These are phyloP conservation scores for Rhamphomyia laevipes DNA, from an alignment of 2,888 invertebrate species.

Conservation along the genomic window DNA sequence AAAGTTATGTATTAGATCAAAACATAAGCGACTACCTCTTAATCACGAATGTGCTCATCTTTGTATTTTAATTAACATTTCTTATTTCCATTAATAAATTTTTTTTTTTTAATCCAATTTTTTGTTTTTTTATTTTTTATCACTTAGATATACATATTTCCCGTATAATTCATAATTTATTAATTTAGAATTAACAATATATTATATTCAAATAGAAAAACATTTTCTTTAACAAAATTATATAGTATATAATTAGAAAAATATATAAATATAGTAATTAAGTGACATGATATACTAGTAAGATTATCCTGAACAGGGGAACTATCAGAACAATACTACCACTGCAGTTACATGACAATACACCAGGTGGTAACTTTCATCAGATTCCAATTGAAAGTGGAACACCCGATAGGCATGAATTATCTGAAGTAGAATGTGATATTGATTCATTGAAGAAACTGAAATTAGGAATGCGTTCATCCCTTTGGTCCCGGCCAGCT, in stretches of 20 bases:
- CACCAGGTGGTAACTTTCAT: conserved; percentile 26
- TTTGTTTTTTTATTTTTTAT: no score
- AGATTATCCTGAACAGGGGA: conserved; percentile 27
- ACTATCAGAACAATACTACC: conserved; percentile 52
- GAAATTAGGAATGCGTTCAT: conserved; percentile 55
- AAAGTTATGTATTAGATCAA: neutral
- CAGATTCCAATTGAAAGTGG: conserved; percentile 23
- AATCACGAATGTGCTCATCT: no score
- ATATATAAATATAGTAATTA: conserved; percentile 13
- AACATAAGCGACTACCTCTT: conserved; percentile 26
- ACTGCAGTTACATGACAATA: conserved; percentile 42
- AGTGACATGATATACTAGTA: conserved; percentile 14
- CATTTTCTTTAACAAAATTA: conserved; percentile 1
- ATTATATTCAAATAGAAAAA: no score
- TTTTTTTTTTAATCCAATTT: no score
- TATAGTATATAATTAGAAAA: conserved; percentile 10
- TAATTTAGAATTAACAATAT: no score
- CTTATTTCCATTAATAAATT: conserved; percentile 18
- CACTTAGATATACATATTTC: no score
- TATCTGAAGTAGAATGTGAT: conserved; percentile 61
- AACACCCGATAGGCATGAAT: conserved; percentile 42
- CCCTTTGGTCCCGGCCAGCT: conserved; percentile 55
- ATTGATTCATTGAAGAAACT: conserved; percentile 62
- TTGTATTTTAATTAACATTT: no score
- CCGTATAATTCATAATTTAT: no score